Percentiles rank a stretch among this genome's conserved stretches.
Evolutionary conservation across 23 tunicate genomes (phyloP).

Genomic region (Halocynthia aurantium): DNA sequence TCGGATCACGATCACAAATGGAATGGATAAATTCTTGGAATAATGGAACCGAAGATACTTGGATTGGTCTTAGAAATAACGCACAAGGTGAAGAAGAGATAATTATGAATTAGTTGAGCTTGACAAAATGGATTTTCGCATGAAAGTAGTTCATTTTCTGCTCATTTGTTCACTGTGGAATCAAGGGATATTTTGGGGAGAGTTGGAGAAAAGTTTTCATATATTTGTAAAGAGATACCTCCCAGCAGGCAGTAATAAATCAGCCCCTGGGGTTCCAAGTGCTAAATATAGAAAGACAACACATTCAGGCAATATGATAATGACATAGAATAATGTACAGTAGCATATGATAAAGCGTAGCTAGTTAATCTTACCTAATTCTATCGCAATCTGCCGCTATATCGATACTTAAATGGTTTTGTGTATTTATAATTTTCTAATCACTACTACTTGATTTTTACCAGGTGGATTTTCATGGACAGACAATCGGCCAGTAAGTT

Average conservation of each 20-base stretch:
- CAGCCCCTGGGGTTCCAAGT: background rate
- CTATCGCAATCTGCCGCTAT: too few relatives aligned
- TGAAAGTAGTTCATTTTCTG: background rate
- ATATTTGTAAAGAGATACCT: background rate
- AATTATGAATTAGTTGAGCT: background rate
- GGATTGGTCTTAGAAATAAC: conserved; percentile 82
- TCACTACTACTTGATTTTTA: background rate
- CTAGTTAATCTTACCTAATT: too few relatives aligned
- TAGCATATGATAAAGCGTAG: too few relatives aligned
- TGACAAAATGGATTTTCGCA: background rate
- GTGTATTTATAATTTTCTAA: background rate
- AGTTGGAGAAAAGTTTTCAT: background rate
- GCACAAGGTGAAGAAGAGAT: conserved; percentile 38
- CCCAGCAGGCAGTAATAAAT: background rate
- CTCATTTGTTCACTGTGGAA: background rate
- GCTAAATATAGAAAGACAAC: background rate
- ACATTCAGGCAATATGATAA: background rate
- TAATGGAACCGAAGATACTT: conserved; percentile 58
- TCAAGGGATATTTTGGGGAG: background rate
- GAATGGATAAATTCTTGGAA: conserved; percentile 81
- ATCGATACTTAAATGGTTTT: too few relatives aligned
- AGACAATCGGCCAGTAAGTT: conserved; percentile 63
- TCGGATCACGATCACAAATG: conserved; percentile 43
- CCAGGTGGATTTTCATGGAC: conserved; percentile 92
- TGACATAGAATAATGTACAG: background rate